Base-by-base conservation (phyloP, 1,140 invertebrate genomes). In the Pseudachorutes palmiensis region DNA sequence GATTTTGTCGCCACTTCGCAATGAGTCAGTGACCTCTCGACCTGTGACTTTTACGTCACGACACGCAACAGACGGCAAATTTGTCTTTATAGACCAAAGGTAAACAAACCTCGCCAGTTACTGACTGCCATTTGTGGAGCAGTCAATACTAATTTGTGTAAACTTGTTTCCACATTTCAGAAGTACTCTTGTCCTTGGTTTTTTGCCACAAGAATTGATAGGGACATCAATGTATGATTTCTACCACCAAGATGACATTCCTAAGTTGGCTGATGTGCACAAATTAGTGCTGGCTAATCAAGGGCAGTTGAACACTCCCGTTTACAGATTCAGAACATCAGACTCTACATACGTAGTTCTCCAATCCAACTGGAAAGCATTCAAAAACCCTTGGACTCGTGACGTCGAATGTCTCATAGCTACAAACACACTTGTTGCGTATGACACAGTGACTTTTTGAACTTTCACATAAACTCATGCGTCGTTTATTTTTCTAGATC, bases 141-240 rank as follows among this genome's bases (percentile, higher is more conserved):
- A n/a, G n/a, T n/a, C n/a, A 41, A 29, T 48, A 31, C 3, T 14
- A 32, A 74, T 72, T 24, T 41, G 49, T 36, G 68, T 1, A 32
- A 62, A 66, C n/a, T n/a, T 66, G 22, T 66, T 58, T 68, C 31
- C 72, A 70, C 33, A 16, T 79, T 82, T 29, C 79, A 94, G 91
- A 77, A 90, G 89, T 14, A 95, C 92, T 1, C 76, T 94, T 45
- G 86, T 92, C 22, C 81, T 94, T 31, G 93, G 93, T 3, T 96
- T 91, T 80, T 80, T 96, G 61, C 92, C 92, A 1, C 94, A 97
- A 80, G 93, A 97, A 80, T 78, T 97, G 28, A 79, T 95, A 19
- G 92, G 92, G 9, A 92, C 91, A 1, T 94, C 90, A 74, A 88
- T 95, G 81, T 96, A 95, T 78, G 93, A 96, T 78, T 94, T 94